These are phyloP conservation scores for Stigmatopora argus DNA, from an alignment of 2,113 vertebrate species.

Conservation along the genomic window DNA sequence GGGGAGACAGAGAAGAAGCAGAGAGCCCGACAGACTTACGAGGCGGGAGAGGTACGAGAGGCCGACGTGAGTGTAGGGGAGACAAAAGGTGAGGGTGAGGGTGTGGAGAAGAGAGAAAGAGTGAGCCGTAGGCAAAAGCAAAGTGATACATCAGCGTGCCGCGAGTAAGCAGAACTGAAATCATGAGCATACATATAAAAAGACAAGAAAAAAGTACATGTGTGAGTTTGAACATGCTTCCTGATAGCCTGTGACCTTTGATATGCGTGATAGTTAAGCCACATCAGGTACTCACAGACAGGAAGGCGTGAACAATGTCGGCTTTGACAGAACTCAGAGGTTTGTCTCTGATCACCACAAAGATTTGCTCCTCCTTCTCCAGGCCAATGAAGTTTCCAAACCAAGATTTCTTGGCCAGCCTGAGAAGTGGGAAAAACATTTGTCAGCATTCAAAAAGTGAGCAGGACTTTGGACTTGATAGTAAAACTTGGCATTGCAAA, in stretches of 20 bases:
- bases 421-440: constrained; percentile 35
- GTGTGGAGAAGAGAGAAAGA: constrained; percentile 63
- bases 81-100: constrained; percentile 67
- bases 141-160: constrained; percentile 45
- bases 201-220: constrained; percentile 42
- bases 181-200: constrained; percentile 40
- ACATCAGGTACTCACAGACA: constrained; percentile 77
- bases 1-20: constrained; percentile 60
- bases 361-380: constrained; percentile 92
- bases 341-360: constrained; percentile 88
- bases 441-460: constrained; percentile 7
- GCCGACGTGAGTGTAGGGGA: constrained; percentile 55
- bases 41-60: constrained; percentile 55
- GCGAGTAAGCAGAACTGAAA: constrained; percentile 45
- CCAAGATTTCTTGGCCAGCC: constrained; percentile 90
- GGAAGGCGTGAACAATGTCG: constrained; percentile 89
- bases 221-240: constrained; percentile 6
- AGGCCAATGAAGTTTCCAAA: constrained; percentile 90
- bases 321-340: constrained; percentile 91
- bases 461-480: neutral
- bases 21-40: constrained; percentile 62
- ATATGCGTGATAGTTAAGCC: constrained; percentile 19
- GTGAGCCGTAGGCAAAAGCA: constrained; percentile 61
- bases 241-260: constrained; percentile 10
- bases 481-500: neutral